Evolutionary conservation across 2,888 invertebrate species (phyloP), one percentile per base, ranked within the genome.

Genomic region (Bembecia ichneumoniformis): DNA sequence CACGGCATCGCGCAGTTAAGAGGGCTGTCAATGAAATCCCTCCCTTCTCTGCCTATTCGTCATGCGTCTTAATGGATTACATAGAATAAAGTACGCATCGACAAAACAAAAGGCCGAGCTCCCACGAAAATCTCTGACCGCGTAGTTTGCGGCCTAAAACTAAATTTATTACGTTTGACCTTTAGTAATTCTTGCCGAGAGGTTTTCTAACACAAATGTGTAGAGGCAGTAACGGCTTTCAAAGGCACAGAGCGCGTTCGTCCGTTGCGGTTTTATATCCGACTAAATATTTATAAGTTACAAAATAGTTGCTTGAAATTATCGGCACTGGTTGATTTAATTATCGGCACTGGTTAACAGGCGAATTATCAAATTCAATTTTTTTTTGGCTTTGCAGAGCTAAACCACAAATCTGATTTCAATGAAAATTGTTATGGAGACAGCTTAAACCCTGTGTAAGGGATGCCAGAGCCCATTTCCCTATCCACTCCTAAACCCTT

Each of bases 141-240:
- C 82, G 80, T 78, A 82, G 78, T 82, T 83, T 76, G 76, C 68
- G 69, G 77, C 70, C 81, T 80, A 77, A 83, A 86, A 83, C 80
- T 80, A 84, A 84, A 84, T 86, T 84, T 84, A 84, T 86, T 84
- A 82, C 83, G 63, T 83, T 81, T 82, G 82, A 82, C 83, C 84
- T 84, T 44, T 80, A 80, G 82, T 82, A 80, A 82, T 81, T 82
- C 83, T 81, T 78, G 74, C 72, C 73, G 71, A 28, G 74, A 79
- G 81, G 80, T 80, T 80, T 80, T 79, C 77, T 74, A 74, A 77
- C 68, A 74, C 74, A 72, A 76, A 77, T 74, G 74, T 71, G 72
- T 78, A 74, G 75, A 77, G 77, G 71, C 71, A 73, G 79, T 75
- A 75, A 74, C 71, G 71, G 76, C 72, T 79, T 82, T 79, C 69